Conservation (phyloP, 2,113 vertebrate species). For the Monarcha castaneiventris region DNA sequence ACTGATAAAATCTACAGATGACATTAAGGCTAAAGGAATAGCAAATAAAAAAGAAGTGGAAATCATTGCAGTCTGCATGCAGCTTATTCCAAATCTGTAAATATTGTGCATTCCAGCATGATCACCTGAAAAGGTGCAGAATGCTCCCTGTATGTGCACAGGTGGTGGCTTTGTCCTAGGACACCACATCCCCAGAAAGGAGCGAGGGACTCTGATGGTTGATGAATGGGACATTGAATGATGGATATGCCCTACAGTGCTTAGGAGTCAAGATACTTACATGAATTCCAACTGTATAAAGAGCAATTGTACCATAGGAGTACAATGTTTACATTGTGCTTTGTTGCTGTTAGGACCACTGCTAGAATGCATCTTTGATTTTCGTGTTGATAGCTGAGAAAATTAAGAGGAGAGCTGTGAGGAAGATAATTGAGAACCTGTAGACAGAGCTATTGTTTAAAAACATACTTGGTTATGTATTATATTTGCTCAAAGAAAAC, state of each 20-base stretch:
- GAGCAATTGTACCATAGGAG: neutral
- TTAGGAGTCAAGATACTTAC: neutral
- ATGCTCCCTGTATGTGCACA: rapidly evolving
- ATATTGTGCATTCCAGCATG: rapidly evolving
- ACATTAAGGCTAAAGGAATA: neutral
- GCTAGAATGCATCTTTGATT: neutral
- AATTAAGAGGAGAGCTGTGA: neutral
- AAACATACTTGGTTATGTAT: neutral
- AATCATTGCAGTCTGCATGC: neutral
- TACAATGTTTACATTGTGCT: neutral
- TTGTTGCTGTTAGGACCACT: neutral
- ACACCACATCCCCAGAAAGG: neutral
- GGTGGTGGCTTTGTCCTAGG: neutral
- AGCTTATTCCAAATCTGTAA: neutral
- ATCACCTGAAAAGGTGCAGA: neutral
- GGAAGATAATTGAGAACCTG: neutral
- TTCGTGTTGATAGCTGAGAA: neutral
- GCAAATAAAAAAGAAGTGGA: neutral
- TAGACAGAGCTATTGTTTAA: neutral
- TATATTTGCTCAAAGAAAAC: neutral
- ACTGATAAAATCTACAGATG: neutral
- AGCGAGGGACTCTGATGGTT: neutral
- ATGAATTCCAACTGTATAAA: neutral
- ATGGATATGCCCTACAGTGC: neutral
- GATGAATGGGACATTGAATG: neutral